Evolutionary conservation across 1,140 invertebrate species (phyloP), one percentile per base, ranked within the genome.

Genomic region (Phthorimaea operculella): DNA sequence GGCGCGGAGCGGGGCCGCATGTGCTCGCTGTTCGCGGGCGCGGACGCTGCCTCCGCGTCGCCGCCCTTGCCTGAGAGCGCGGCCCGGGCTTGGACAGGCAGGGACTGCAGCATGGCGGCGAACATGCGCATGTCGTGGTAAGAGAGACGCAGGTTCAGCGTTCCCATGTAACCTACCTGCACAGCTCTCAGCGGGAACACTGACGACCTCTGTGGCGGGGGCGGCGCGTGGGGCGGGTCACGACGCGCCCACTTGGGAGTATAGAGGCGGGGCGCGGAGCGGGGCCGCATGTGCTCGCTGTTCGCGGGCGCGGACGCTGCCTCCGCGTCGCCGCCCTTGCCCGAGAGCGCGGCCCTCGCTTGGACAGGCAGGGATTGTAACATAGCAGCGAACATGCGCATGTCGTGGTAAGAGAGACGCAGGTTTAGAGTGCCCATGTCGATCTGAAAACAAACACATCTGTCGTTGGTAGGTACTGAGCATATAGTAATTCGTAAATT

Each of bases 51-150:
- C 8, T 18, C 39, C 33, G 33, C 33, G 6, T 6, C 6, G 6
- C 33, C 21, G n/a, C n/a, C 48, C 47, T 6, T 39, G 47, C 79
- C 79, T 10, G 87, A 82, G 61, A 88, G 54, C 1, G 90, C 90
- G 33, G 86, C 82, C 0, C 90, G 75, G 5, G 92, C 91, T 71
- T 97, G 94, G 60, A 91, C 91, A 0, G 94, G 93, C 50, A 98
- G 76, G 0, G 94, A 96, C 59, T 94, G 92, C 45, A 98, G 75
- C 87, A 99, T 97, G 62, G 93, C 88, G 0, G 91, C 85, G 72
- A 98, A 98, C 89, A 98, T 94, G 52, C 93, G 91, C 70, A 98
- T 92, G 77, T 99, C 97, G 71, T 97, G 92, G 70, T 98, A 99
- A 0, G 96, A 98, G 1, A 99, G 74, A 4, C 96, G 89, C 6